Conservation (phyloP, 2,113 vertebrate species). For the Phaethon lepturus region DNA sequence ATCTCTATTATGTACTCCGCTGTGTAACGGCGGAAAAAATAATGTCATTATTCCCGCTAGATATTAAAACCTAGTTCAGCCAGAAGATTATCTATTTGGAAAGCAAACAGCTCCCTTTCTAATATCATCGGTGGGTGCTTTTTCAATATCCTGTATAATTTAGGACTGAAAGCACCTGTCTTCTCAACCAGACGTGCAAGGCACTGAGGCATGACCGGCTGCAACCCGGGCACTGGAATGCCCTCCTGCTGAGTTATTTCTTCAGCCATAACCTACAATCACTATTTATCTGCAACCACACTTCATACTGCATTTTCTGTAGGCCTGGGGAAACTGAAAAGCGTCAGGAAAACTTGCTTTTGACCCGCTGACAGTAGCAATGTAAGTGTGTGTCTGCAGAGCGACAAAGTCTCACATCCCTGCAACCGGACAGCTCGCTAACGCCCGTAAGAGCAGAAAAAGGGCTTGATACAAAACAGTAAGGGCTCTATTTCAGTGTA, state of each 20-base stretch:
- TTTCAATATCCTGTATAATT: slow-evolving; percentile 74
- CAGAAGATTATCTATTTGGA: background rate
- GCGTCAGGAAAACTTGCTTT: background rate
- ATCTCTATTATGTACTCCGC: background rate
- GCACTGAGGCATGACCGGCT: slow-evolving; percentile 74
- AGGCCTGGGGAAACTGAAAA: background rate
- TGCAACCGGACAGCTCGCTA: background rate
- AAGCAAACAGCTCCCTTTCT: slow-evolving; percentile 30
- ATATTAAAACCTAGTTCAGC: slow-evolving; percentile 14
- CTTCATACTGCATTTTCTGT: background rate
- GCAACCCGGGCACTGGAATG: slow-evolving; percentile 74
- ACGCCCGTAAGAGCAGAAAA: background rate
- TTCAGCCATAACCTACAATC: slow-evolving; percentile 53
- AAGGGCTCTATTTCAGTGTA: slow-evolving; percentile 1
- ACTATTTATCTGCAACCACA: slow-evolving; percentile 14
- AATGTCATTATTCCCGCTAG: background rate
- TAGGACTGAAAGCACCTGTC: slow-evolving; percentile 76
- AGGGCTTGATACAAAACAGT: background rate
- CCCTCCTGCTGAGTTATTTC: slow-evolving; percentile 72
- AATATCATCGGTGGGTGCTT: slow-evolving; percentile 14
- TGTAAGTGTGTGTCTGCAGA: background rate
- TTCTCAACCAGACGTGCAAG: slow-evolving; percentile 68
- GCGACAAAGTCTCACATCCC: background rate
- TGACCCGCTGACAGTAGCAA: background rate
- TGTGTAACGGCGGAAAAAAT: background rate